Evolutionary conservation across 2,888 invertebrate species (phyloP).

Genomic region (Sthenelais limicola): DNA sequence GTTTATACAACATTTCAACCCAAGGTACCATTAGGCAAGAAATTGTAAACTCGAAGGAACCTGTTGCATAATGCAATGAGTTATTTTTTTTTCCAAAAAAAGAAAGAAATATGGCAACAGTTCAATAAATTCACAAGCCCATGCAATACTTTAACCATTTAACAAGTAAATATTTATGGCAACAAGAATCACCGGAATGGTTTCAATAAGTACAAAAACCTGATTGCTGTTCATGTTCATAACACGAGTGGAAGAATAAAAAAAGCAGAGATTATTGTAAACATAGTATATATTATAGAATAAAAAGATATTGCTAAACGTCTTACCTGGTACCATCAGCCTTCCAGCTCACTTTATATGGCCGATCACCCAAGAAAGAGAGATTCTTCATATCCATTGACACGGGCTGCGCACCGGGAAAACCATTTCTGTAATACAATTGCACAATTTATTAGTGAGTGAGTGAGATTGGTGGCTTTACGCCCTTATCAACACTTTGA

Average conservation of each 20-base stretch:
- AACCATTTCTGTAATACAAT: constrained; percentile 76
- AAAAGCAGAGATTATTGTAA: too few relatives aligned
- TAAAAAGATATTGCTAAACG: too few relatives aligned
- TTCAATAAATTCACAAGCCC: too few relatives aligned
- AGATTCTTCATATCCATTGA: constrained; percentile 93
- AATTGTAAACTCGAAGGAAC: neutral
- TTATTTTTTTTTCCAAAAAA: neutral
- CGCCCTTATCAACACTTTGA: too few relatives aligned
- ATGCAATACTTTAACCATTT: too few relatives aligned
- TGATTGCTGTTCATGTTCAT: too few relatives aligned
- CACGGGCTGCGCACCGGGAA: constrained; percentile 97
- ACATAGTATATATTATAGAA: too few relatives aligned
- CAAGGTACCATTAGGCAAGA: neutral
- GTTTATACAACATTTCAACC: neutral
- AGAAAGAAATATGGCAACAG: too few relatives aligned
- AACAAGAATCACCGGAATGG: too few relatives aligned
- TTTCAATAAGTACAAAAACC: too few relatives aligned
- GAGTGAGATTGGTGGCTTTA: neutral
- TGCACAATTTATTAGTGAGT: neutral
- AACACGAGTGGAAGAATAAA: too few relatives aligned
- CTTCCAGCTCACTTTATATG: constrained; percentile 98
- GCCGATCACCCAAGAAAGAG: constrained; percentile 81
- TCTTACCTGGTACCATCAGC: constrained; percentile 93
- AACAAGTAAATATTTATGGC: too few relatives aligned
- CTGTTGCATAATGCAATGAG: neutral